These are phyloP conservation scores for Bicyclus anynana DNA, from an alignment of 1,140 invertebrate species.

Conservation along the genomic window DNA sequence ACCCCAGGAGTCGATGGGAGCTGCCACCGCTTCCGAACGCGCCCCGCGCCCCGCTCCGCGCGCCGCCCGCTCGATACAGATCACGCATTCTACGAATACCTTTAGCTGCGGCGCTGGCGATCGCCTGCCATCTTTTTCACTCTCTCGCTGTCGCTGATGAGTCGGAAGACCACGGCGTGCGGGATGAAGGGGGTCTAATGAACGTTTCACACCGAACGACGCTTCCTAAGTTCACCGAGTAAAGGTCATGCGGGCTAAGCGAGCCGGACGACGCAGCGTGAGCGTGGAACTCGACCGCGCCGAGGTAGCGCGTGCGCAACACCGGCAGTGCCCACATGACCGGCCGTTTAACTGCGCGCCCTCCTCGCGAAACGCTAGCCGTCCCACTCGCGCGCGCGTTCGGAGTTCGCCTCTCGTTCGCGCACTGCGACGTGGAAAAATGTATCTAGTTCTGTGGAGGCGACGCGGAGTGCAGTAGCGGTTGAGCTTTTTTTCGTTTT, in stretches of 20 bases:
- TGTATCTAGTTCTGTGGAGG: constrained; percentile 75
- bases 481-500: constrained; percentile 67
- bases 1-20: constrained; percentile 77
- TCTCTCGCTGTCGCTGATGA: constrained; percentile 51
- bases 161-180: constrained; percentile 43
- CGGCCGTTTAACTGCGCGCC: constrained; percentile 56
- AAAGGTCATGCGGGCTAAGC: constrained; percentile 71
- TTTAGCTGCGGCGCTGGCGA: constrained; percentile 58
- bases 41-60: constrained; percentile 59
- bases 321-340: constrained; percentile 74
- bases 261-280: constrained; percentile 65
- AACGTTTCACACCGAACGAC: constrained; percentile 67
- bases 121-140: constrained; percentile 65
- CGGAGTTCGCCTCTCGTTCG: constrained; percentile 37
- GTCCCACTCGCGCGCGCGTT: constrained; percentile 43
- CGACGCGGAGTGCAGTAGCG: constrained; percentile 73
- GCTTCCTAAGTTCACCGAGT: constrained; percentile 74
- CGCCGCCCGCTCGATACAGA: constrained; percentile 66
- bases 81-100: constrained; percentile 77
- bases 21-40: constrained; percentile 76
- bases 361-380: constrained; percentile 35
- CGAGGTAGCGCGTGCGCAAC: constrained; percentile 72
- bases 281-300: constrained; percentile 60
- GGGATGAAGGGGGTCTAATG: constrained; percentile 61
- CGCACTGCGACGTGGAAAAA: constrained; percentile 67